These are phyloP conservation scores for Chelon labrosus DNA, from an alignment of 2,797 vertebrate genomes.

Conservation along the genomic window DNA sequence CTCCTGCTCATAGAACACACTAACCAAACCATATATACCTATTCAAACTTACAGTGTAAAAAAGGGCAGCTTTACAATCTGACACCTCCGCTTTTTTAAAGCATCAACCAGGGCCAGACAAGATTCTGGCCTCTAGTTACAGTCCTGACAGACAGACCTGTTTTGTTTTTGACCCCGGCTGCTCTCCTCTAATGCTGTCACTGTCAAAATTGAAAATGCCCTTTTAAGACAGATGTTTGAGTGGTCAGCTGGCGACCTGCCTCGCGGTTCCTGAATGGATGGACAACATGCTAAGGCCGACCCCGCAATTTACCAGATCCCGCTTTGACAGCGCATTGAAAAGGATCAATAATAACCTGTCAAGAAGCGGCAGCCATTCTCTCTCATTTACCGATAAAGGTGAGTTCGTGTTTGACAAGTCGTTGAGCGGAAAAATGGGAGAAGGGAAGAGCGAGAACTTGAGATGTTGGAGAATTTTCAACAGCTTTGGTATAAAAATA, in stretches of 20 bases:
- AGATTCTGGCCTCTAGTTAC: slow-evolving; percentile 37
- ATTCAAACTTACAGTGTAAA: slow-evolving; percentile 18
- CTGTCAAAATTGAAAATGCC: slow-evolving; percentile 77
- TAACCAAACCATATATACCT: neutral
- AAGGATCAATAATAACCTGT: slow-evolving; percentile 82
- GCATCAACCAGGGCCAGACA: slow-evolving; percentile 55
- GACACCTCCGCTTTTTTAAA: slow-evolving; percentile 66
- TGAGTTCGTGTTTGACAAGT: slow-evolving; percentile 53
- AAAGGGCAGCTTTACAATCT: slow-evolving; percentile 41
- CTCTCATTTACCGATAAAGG: slow-evolving; percentile 72
- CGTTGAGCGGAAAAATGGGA: slow-evolving; percentile 36
- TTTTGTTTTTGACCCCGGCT: slow-evolving; percentile 70
- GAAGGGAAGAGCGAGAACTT: slow-evolving; percentile 19
- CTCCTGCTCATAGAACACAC: slow-evolving; percentile 22
- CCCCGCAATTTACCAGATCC: slow-evolving; percentile 71
- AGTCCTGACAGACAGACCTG: slow-evolving; percentile 63
- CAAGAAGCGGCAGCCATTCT: slow-evolving; percentile 66
- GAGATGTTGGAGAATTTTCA: slow-evolving; percentile 38
- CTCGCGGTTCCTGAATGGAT: slow-evolving; percentile 64
- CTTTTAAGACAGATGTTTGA: slow-evolving; percentile 75
- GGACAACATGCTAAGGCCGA: slow-evolving; percentile 68
- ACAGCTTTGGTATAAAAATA: slow-evolving; percentile 18
- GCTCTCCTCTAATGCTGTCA: slow-evolving; percentile 70
- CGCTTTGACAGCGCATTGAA: slow-evolving; percentile 75
- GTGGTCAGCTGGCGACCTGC: slow-evolving; percentile 73